Evolutionary conservation across 2,797 vertebrate species (phyloP), one percentile per base, ranked within the genome.

Genomic region (Parauchenoglanis ngamensis): DNA sequence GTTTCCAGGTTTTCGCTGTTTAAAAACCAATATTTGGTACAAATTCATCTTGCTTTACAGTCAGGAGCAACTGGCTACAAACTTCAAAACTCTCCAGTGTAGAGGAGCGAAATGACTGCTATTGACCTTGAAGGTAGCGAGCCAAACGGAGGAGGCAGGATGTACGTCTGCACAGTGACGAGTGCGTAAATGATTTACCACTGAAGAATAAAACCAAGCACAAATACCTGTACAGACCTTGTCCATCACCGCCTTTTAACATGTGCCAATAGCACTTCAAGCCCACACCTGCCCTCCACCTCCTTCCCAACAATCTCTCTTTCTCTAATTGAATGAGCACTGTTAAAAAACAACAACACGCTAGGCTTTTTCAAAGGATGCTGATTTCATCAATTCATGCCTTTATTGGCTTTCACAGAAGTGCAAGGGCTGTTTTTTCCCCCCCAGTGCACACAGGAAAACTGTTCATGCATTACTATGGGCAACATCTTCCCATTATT

Each of bases 321-420:
- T 23, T 67, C 40, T 85, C 21, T 65, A 76, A 86, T 65, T 87
- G 75, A 90, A 89, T 86, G 83, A 89, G 59, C 25, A 2, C 35
- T 83, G 75, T 72, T 21, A 54, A 52, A 70, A 73, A 91, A 40
- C 40, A 40, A 40, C 40, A 40, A 40, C 40, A 40, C 23, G 79
- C 70, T 49, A 77, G 59, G 83, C 61, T 56, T 87, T 86, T 85
- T 89, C 85, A 90, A 88, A 89, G 87, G 85, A 89, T 87, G 86
- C 79, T 84, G 84, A 92, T 90, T 89, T 88, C 84, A 86, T 87
- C 86, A 83, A 87, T 90, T 80, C 87, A 85, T 83, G 54, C 31
- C 81, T 85, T 86, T 82, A 91, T 88, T 90, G 79, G 61, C 75
- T 89, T 68, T 77, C 49, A n/a, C 46, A 73, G 65, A 35, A 86